Base-by-base conservation (phyloP, 2,888 invertebrate genomes). In the Tipula vernalis region DNA sequence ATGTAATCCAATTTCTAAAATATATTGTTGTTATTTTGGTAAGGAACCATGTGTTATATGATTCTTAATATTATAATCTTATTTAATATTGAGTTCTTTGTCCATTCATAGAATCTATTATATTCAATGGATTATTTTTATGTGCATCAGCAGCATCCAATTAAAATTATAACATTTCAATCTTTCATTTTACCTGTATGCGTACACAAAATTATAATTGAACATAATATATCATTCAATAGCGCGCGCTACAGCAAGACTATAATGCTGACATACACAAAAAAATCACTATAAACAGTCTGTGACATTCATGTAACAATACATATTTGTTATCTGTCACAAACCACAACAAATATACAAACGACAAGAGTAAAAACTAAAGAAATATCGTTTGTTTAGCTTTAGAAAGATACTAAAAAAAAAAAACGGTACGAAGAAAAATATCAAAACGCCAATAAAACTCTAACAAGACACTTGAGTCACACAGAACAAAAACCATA, bases 281-380 rank as follows among this genome's bases (percentile, higher is more conserved):
- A 28, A n/a, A 71, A 28, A 71, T 51, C 71, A 71, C 71, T 28
- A 71, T 28, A 71, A 6, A 71, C 10, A 71, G 71, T 71, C 71
- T 71, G 18, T 71, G 71, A 71, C 71, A 71, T 71, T 71, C 71
- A 28, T 71, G 18, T 71, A 71, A 71, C 28, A 71, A 71, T 71
- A 71, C 71, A 71, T 71, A 71, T 71, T 71, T 71, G 71, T 71
- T 71, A 71, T 71, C 71, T 71, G 71, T 71, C 71, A 71, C 71
- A 28, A 71, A 71, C 71, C 71, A 71, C 71, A 71, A 71, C 71
- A 71, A 71, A 71, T 71, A 71, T 10, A 71, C 8, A 71, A 71
- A 71, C 28, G 71, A 71, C 18, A 71, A 71, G 28, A 6, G 10
- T 71, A 71, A 71, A 51, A 51, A 51, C 6, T 39, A 51, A 51